Evolutionary conservation across 2,797 vertebrate genomes (phyloP).

Genomic region (Crenuchus spilurus): DNA sequence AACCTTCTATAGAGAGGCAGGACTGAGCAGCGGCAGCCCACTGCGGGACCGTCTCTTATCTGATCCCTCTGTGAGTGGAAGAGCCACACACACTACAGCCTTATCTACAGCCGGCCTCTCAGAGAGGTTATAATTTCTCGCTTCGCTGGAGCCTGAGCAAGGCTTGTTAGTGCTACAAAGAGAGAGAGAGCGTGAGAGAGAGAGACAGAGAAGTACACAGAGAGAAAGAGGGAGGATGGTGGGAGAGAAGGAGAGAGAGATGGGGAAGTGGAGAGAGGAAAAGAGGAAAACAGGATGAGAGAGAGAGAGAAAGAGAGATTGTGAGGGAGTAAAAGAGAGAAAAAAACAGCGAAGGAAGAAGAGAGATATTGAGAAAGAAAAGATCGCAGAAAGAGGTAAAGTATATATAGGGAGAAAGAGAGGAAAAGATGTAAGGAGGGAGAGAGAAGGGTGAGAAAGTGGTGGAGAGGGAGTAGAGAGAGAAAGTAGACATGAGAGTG

Average conservation of each 20-base stretch:
- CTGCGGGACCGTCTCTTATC: conserved; percentile 91
- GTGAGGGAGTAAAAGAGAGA: no score
- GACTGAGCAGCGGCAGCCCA: conserved; percentile 81
- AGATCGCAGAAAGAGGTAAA: no score
- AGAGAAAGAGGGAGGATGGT: conserved; percentile 83
- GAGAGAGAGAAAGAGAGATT: no score
- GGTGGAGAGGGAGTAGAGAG: no score
- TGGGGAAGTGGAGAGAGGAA: no score
- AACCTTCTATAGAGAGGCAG: conserved; percentile 81
- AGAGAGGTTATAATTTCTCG: conserved; percentile 99
- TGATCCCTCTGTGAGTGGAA: conserved; percentile 95
- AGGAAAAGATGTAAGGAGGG: no score
- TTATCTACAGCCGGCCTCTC: conserved; percentile 96
- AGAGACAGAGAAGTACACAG: conserved; percentile 82
- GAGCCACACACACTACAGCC: conserved; percentile 95
- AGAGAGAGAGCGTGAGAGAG: conserved; percentile 83
- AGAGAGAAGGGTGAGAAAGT: no score
- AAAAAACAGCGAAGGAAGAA: no score
- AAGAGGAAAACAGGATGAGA: no score
- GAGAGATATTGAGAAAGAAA: no score
- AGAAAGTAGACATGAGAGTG: no score
- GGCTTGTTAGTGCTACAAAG: conserved; percentile 94
- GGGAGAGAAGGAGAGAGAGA: conserved; percentile 84
- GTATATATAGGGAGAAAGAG: no score
- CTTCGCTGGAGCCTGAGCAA: conserved; percentile 97